These are phyloP conservation scores for Lacerta bilineata DNA, from an alignment of 2,797 vertebrate genomes.

Conservation along the genomic window DNA sequence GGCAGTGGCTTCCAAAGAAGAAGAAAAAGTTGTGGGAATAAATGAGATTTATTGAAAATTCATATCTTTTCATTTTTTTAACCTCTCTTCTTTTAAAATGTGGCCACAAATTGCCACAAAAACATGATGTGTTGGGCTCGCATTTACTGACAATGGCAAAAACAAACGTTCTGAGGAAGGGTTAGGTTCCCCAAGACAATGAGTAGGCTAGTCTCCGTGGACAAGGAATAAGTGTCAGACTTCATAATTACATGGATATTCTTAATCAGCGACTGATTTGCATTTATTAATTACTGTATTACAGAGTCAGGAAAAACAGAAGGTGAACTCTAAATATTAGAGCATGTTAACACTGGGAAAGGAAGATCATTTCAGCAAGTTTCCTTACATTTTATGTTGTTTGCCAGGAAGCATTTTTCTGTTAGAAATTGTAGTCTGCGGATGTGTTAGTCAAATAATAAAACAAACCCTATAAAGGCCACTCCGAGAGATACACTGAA, in stretches of 20 bases:
- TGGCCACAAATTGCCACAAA: background rate
- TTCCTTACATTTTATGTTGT: background rate
- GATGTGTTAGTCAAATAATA: background rate
- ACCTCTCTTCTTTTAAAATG: background rate
- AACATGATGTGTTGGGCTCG: background rate
- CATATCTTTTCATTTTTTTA: background rate
- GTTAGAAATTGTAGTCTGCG: background rate
- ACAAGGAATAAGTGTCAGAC: background rate
- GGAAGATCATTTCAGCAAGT: background rate
- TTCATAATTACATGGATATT: background rate
- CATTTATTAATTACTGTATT: background rate
- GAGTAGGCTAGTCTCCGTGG: background rate
- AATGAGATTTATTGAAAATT: background rate
- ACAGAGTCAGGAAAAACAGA: background rate
- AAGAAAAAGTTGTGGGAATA: background rate
- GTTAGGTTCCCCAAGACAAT: background rate
- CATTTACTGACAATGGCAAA: background rate
- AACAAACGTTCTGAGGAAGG: background rate
- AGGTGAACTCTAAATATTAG: background rate
- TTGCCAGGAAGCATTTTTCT: background rate
- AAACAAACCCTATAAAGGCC: background rate
- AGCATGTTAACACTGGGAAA: background rate
- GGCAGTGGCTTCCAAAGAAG: background rate
- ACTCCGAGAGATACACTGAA: background rate
- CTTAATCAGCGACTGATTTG: background rate